A percentile compares a stretch with the other conserved stretches of the same genome.
These are phyloP conservation scores for Sebastes trivittatus DNA, from an alignment of 2,797 vertebrate genomes.

Conservation along the genomic window DNA sequence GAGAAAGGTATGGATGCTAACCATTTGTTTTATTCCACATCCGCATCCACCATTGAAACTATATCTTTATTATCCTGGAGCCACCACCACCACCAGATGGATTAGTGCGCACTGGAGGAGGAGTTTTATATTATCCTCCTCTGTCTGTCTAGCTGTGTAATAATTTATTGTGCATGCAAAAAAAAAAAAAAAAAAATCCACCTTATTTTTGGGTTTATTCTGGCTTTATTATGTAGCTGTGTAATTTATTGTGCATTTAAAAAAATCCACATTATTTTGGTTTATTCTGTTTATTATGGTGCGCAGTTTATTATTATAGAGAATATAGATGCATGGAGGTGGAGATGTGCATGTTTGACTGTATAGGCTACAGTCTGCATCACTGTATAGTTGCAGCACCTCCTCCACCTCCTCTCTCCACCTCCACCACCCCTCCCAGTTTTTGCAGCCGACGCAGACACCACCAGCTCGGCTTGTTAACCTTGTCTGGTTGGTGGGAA, in stretches of 20 bases:
- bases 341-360: conserved; percentile 44
- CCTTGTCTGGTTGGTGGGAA: conserved; percentile 80
- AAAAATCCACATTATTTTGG: conserved; percentile 20
- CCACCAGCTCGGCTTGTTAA: conserved; percentile 77
- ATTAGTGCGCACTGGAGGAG: conserved; percentile 68
- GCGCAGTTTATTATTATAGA: conserved; percentile 6
- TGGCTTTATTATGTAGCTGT: conserved; percentile 33
- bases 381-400: conserved; percentile 68
- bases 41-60: conserved; percentile 75
- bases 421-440: conserved; percentile 50
- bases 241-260: conserved; percentile 54
- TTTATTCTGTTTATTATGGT: background rate
- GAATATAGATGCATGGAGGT: background rate
- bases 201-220: conserved; percentile 23
- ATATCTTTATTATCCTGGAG: conserved; percentile 43
- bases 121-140: conserved; percentile 63
- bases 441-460: conserved; percentile 76
- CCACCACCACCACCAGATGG: background rate
- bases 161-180: conserved; percentile 66
- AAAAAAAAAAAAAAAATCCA: background rate
- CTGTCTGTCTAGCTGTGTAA: conserved; percentile 35
- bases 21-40: conserved; percentile 59
- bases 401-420: conserved; percentile 36
- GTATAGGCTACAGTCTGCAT: conserved; percentile 66
- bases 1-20: conserved; percentile 84